Evolutionary conservation across 2,797 vertebrate genomes (phyloP).

Genomic region (Clamator glandarius): DNA sequence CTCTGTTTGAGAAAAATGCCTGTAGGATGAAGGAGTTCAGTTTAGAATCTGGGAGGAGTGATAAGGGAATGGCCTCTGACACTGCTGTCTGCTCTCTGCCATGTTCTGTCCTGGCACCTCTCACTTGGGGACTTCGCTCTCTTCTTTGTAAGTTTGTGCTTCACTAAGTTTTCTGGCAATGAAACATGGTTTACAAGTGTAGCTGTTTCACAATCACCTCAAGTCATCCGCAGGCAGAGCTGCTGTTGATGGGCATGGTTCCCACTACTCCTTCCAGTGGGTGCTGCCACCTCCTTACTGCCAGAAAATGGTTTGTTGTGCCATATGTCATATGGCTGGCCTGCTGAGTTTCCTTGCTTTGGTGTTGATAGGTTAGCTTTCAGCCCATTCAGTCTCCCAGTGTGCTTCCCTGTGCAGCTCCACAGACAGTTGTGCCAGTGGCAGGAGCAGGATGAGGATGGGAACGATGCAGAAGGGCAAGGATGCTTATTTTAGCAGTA

Average conservation of each 20-base stretch:
- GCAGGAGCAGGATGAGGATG: neutral
- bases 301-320: neutral
- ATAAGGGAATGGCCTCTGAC: neutral
- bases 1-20: neutral
- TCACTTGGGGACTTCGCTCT: neutral
- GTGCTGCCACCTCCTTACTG: neutral
- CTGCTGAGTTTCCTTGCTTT: neutral
- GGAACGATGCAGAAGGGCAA: neutral
- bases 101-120: neutral
- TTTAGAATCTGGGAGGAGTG: neutral
- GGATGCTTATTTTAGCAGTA: slow-evolving; percentile 8
- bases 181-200: neutral
- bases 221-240: neutral
- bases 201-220: neutral
- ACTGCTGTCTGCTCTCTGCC: neutral
- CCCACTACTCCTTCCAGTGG: neutral
- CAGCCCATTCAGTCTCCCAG: neutral
- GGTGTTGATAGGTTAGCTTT: neutral
- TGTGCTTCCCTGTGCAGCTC: neutral
- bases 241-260: neutral
- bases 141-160: neutral
- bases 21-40: neutral
- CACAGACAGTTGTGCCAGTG: accelerated
- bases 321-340: neutral
- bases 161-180: neutral